Base-by-base conservation (phyloP, 2,113 vertebrate genomes). In the Taurulus bubalis region DNA sequence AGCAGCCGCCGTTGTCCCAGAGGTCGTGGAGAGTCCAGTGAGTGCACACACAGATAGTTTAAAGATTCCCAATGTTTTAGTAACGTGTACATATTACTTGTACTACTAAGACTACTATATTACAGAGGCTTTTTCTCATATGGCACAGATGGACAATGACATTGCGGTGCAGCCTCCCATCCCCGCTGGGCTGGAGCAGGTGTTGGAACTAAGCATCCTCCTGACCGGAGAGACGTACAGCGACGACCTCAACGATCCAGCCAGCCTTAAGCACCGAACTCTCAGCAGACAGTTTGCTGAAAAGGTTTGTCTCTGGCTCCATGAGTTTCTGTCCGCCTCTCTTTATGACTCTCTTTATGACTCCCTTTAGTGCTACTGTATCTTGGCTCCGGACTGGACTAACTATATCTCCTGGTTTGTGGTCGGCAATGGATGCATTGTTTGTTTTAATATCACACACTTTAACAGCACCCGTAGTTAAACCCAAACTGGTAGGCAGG, bases 141-240 rank as follows among this genome's bases (percentile, higher is more conserved):
- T 77, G 45, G n/a, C 68, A 15, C 85, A 99, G 97, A 90, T 96
- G 85, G 95, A 94, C 88, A 98, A 97, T 64, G 96, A 98, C 88
- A 97, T 98, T 77, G 58, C 89, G 0, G 0, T 94, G 69, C 92
- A 94, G 81, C 90, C 93, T 40, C 68, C 90, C 8, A 38, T 60
- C 8, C 90, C 71, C 40, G 75, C 92, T 28, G 80, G 82, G 24
- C 71, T 91, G 71, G 96, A 97, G 79, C 96, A 97, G 88, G 92
- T 96, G 91, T 94, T 98, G 77, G 95, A 98, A 82, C 95, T 98
- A 85, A 96, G 94, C 72, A 92, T 97, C 82, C 77, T 95, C 70
- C 92, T 99, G 87, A 89, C 70, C 1, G 95, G 95, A 53, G 94
- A 97, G 76, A 79, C 78, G 11, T 98, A 95, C 88, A 95, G 70